These are phyloP conservation scores for Cyclina sinensis DNA, from an alignment of 1,140 invertebrate genomes.

Conservation along the genomic window DNA sequence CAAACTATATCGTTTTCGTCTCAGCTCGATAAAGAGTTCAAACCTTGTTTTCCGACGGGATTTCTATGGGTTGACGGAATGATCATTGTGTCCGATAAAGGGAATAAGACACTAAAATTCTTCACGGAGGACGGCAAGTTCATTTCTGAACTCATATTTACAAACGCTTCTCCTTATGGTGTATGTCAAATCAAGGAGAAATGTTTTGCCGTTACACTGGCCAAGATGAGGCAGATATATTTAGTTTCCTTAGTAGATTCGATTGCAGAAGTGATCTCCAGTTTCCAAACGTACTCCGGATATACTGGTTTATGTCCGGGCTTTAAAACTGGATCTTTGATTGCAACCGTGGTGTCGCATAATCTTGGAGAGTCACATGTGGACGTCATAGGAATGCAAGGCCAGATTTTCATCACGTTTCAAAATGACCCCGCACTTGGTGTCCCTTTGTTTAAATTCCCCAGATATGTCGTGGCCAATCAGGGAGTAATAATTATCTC, in stretches of 20 bases:
- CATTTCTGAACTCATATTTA: not conserved
- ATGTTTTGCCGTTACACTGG: not conserved
- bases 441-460: not conserved
- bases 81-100: constrained; percentile 21
- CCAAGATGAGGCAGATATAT: not conserved
- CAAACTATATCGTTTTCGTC: not conserved
- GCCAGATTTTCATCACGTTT: not conserved
- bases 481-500: constrained; percentile 3
- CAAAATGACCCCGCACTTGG: not conserved
- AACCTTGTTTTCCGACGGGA: not conserved
- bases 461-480: constrained; percentile 2
- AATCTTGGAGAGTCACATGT: not conserved
- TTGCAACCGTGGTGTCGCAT: not conserved
- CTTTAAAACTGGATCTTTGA: not conserved
- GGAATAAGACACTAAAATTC: constrained; percentile 23
- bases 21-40: not conserved
- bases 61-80: constrained; percentile 2
- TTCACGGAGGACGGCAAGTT: constrained; percentile 11
- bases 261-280: not conserved
- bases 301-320: constrained; percentile 19
- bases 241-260: not conserved
- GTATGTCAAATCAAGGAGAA: not conserved
- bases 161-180: not conserved
- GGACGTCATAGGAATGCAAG: constrained; percentile 18
- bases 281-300: not conserved